These are phyloP conservation scores for Anseranas semipalmata DNA, from an alignment of 2,113 vertebrate species.

Conservation along the genomic window DNA sequence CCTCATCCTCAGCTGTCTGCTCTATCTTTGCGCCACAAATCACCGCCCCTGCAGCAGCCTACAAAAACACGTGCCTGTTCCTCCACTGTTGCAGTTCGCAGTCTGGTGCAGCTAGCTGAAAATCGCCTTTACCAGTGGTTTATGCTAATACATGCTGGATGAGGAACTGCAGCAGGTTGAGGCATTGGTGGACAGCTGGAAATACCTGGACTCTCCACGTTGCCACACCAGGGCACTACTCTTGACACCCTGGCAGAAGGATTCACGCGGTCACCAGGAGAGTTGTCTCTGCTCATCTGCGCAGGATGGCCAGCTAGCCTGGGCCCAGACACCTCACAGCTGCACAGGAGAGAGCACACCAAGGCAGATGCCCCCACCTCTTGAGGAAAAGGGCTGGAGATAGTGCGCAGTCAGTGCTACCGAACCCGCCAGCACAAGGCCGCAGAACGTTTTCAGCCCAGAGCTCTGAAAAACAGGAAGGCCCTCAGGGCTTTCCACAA, in stretches of 20 bases:
- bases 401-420: neutral
- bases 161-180: neutral
- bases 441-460: neutral
- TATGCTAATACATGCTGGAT: neutral
- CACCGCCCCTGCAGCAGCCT: neutral
- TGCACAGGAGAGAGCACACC: neutral
- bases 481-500: neutral
- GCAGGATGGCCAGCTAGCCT: neutral
- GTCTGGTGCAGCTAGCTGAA: neutral
- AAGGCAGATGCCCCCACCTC: neutral
- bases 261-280: neutral
- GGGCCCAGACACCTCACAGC: neutral
- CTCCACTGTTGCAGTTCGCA: neutral
- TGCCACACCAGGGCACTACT: neutral
- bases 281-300: neutral
- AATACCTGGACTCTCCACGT: neutral
- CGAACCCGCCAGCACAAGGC: fast-evolving
- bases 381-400: neutral
- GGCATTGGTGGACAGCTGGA: neutral
- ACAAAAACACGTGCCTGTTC: neutral
- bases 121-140: neutral
- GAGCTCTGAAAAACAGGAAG: neutral
- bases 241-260: neutral
- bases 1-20: neutral
- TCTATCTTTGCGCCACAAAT: neutral